A percentile compares a stretch with the other conserved stretches of the same genome.
Evolutionary conservation across 2,797 vertebrate species (phyloP).

Genomic region (Echiichthys vipera): DNA sequence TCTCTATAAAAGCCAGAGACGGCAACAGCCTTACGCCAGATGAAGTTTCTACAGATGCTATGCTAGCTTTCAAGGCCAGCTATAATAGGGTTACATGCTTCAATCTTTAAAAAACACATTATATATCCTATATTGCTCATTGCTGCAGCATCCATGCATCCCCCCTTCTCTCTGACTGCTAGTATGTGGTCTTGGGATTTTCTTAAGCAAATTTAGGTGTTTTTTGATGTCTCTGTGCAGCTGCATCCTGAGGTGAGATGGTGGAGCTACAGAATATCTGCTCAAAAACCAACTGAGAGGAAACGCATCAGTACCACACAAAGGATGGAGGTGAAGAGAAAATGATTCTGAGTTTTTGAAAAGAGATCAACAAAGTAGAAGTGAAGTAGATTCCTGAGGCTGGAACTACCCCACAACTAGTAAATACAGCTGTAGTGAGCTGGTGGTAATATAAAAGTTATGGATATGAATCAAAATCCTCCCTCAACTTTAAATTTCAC

Average conservation of each 20-base stretch:
- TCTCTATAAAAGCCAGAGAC: slow-evolving; percentile 16
- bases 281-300: slow-evolving; percentile 43
- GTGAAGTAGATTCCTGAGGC: slow-evolving; percentile 1
- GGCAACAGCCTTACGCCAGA: slow-evolving; percentile 21
- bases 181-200: slow-evolving; percentile 49
- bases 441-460: neutral
- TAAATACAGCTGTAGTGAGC: slow-evolving; percentile 1
- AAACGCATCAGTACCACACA: slow-evolving; percentile 30
- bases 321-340: slow-evolving; percentile 29
- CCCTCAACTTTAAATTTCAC: neutral
- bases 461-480: neutral
- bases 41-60: slow-evolving; percentile 36
- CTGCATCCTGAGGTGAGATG: slow-evolving; percentile 48
- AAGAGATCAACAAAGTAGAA: no score
- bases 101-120: no score
- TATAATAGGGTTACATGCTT: no score
- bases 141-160: no score
- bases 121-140: no score
- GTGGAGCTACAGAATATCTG: slow-evolving; percentile 44
- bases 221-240: slow-evolving; percentile 60
- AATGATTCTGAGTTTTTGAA: slow-evolving; percentile 48
- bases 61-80: no score
- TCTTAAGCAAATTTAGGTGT: slow-evolving; percentile 42
- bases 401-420: neutral
- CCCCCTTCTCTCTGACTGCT: slow-evolving; percentile 33